Base-by-base conservation (phyloP, 37 sponge, comb jelly and placozoan genomes). In the Diacarnus erythraeanus region DNA sequence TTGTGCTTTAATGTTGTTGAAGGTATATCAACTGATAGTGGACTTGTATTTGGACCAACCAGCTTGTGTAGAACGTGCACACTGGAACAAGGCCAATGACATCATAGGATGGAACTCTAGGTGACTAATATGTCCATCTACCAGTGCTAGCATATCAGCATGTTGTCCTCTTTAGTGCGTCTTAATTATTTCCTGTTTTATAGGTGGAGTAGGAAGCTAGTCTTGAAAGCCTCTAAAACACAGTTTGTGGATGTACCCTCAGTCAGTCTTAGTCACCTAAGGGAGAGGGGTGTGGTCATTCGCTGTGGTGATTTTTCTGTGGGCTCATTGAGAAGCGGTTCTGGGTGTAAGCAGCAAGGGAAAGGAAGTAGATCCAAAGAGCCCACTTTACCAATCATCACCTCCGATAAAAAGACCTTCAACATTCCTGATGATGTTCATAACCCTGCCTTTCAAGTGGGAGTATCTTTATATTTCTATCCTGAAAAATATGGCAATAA, bases 41-140 rank as follows among this genome's bases (percentile, higher is more conserved):
- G 94, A 94, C 58, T 35, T 94, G 58, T 94, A 94, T 40, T 82
- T 80, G 3, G 94, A 94, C 72, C 90, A 89, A 81, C 68, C 42
- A 51, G 94, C 94, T 0, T 74, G 81, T 18, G 59, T 80, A 9
- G 87, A 87, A 42, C 71, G 84, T 10, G 29, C 61, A 35, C 94
- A 94, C 85, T 94, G 94, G 94, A 84, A 83, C 58, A 83, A 70
- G 41, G 73, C 77, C 51, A 90, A 94, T 42, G 83, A 83, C 41
- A 70, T 78, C 47, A 69, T 87, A 58, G 38, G 64, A 0, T 70
- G 59, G 17, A 78, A 87, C 31, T 43, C 38, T 2, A 39, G 35
- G 83, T 79, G 43, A 59, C 27, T n/a, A 17, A 59, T n/a, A 10
- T 47, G 10, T 47, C 10, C 12, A 47, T 6, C 51, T 47, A 47